A percentile compares a stretch with the other conserved stretches of the same genome.
These are phyloP conservation scores for Strongylocentrotus purpuratus DNA, from an alignment of 35 echinoderm and acorn worm genomes.

Conservation along the genomic window DNA sequence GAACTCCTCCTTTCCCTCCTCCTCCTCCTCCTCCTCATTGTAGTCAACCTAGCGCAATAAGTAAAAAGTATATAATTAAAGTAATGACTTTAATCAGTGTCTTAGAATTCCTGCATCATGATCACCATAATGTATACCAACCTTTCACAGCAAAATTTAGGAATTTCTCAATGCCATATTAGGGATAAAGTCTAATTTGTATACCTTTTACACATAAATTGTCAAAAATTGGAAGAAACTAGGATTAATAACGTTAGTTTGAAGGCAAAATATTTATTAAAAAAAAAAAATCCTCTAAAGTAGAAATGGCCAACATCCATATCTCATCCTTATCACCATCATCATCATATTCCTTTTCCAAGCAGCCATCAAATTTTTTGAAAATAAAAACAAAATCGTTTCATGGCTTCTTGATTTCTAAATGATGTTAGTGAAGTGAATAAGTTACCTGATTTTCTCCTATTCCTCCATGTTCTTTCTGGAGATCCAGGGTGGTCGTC, in stretches of 20 bases:
- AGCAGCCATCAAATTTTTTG: neutral
- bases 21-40: neutral
- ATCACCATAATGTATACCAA: neutral
- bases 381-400: neutral
- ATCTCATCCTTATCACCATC: neutral
- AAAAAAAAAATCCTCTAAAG: no score
- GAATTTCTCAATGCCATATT: no score
- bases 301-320: no score
- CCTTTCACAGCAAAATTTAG: no score
- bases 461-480: conserved; percentile 50
- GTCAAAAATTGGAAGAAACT: no score
- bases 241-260: no score
- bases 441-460: conserved; percentile 64
- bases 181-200: no score
- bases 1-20: neutral
- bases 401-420: neutral
- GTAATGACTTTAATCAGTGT: neutral
- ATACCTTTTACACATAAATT: no score
- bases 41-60: conserved; percentile 8
- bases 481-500: conserved; percentile 60
- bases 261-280: no score
- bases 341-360: neutral
- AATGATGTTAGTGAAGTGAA: neutral
- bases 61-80: no score
- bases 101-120: neutral